Conservation (phyloP, 2,797 vertebrate species). For the Smutsia temminckii region DNA sequence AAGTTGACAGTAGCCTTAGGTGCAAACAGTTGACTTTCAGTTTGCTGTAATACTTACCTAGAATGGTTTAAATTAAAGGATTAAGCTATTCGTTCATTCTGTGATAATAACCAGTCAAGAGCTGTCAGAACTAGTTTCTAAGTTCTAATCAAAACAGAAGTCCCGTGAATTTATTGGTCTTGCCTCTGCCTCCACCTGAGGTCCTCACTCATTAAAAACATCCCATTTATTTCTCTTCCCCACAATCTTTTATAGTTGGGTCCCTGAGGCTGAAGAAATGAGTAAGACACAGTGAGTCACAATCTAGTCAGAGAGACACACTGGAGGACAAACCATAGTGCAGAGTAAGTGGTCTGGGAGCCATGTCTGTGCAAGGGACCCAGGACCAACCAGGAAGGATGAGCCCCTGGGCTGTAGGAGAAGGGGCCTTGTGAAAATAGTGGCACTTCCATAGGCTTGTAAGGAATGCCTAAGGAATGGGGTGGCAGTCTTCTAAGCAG, state of each 20-base stretch:
- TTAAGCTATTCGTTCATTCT: background rate
- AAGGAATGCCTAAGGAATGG: background rate
- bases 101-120: constrained; percentile 23
- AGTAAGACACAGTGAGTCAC: constrained; percentile 59
- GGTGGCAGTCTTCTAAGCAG: background rate
- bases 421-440: background rate
- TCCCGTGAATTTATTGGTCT: background rate
- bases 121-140: constrained; percentile 22
- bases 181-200: background rate
- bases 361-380: no score
- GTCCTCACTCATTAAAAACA: constrained; percentile 54
- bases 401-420: background rate
- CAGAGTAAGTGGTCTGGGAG: background rate
- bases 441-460: background rate
- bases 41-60: background rate
- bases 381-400: background rate
- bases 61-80: constrained; percentile 3
- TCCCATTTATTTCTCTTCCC: constrained; percentile 39
- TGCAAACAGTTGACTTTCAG: constrained; percentile 10
- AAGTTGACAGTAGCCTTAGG: background rate
- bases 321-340: constrained; percentile 19
- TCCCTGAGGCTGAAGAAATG: constrained; percentile 40
- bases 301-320: background rate
- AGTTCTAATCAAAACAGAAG: background rate
- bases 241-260: constrained; percentile 4